These are phyloP conservation scores for Rattus rattus DNA, from an alignment of 2,113 vertebrate genomes.

Conservation along the genomic window DNA sequence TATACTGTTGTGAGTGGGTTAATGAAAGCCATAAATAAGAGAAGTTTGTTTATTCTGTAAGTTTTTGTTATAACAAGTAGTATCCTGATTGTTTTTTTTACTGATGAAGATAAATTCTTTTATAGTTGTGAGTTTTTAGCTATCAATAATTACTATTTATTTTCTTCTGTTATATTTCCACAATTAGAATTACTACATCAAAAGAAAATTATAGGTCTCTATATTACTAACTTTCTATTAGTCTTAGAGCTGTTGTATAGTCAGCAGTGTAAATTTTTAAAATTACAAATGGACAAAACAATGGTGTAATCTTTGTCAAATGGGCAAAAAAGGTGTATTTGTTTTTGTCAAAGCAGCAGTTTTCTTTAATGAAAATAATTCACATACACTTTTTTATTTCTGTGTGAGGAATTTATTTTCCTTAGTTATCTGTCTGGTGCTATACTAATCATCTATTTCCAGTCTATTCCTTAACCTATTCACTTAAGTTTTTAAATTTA, in stretches of 20 bases:
- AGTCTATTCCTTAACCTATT: background rate
- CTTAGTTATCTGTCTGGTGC: background rate
- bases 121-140: constrained; percentile 34
- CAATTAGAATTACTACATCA: constrained; percentile 46
- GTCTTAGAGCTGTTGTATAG: background rate
- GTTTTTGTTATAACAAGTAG: background rate
- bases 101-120: background rate
- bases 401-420: constrained; percentile 45
- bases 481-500: background rate
- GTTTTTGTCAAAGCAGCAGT: background rate
- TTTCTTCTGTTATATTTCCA: constrained; percentile 10
- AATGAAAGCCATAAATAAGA: background rate
- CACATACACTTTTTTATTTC: background rate
- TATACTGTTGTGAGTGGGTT: background rate
- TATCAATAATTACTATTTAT: constrained; percentile 30
- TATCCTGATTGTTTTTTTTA: constrained; percentile 26
- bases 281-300: background rate
- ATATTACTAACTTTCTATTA: background rate
- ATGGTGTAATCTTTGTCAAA: background rate
- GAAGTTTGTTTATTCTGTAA: constrained; percentile 16
- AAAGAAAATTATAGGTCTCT: background rate
- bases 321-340: background rate
- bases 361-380: constrained; percentile 48
- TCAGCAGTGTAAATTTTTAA: background rate
- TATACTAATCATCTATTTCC: background rate